Conservation (phyloP, 2,113 vertebrate species). For the Microcebus lehilahytsara region DNA sequence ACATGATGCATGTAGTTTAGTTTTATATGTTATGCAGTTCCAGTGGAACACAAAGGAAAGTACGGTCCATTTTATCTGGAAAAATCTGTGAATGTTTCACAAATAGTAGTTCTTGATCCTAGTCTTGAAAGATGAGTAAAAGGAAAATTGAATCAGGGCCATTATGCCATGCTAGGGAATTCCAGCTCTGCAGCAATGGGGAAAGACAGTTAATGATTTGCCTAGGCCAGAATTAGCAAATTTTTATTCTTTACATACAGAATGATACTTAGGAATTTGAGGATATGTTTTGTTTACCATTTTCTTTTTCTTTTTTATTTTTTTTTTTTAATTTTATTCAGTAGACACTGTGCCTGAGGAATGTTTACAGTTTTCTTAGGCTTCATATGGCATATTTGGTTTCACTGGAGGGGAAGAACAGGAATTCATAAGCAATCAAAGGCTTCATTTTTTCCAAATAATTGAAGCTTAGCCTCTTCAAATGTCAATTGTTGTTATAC, state of each 20-base stretch:
- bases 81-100: background rate
- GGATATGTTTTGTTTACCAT: background rate
- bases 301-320: no score
- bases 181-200: background rate
- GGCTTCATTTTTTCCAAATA: slow-evolving; percentile 10
- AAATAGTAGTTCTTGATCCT: slow-evolving; percentile 3
- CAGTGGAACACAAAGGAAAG: background rate
- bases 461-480: slow-evolving; percentile 1
- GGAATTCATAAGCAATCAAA: background rate
- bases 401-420: background rate
- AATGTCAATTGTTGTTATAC: background rate
- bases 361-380: background rate
- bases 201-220: background rate
- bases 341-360: no score
- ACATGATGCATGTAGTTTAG: background rate
- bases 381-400: background rate
- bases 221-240: background rate
- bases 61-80: background rate
- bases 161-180: background rate
- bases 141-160: background rate
- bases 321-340: no score
- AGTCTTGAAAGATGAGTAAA: background rate
- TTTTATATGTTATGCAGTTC: background rate
- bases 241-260: background rate
- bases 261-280: background rate